Evolutionary conservation across 2,888 invertebrate genomes (phyloP).

Genomic region (Falcaria lacertinaria): DNA sequence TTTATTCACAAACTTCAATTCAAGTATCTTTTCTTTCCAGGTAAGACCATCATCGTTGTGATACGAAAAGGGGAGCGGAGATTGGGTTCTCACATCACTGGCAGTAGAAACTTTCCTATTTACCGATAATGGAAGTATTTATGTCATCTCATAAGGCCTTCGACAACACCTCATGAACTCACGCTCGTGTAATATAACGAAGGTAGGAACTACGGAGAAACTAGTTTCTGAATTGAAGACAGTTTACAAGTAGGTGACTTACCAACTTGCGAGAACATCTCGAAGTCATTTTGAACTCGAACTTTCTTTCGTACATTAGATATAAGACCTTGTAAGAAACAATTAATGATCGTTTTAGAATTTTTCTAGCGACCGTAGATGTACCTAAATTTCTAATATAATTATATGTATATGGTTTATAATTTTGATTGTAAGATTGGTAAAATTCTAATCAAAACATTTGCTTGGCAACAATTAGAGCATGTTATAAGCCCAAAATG

Average conservation of each 20-base stretch:
- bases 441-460: not conserved
- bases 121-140: not conserved
- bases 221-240: conserved; percentile 37
- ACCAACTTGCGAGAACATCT: conserved; percentile 37
- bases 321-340: not conserved
- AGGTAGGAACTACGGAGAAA: conserved; percentile 24
- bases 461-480: conserved; percentile 1
- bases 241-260: conserved; percentile 33
- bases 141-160: conserved; percentile 1
- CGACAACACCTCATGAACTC: conserved; percentile 14
- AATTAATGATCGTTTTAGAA: not conserved
- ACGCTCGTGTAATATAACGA: conserved; percentile 14
- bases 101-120: not conserved
- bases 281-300: conserved; percentile 41
- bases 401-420: not conserved
- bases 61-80: not conserved
- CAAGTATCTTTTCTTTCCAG: not conserved
- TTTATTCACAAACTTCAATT: not conserved
- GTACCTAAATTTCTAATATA: too few species aligned
- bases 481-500: not conserved
- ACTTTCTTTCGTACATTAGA: conserved; percentile 21
- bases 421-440: not conserved
- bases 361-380: not conserved
- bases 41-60: not conserved
- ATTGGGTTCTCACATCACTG: not conserved